These are phyloP conservation scores for Oreochromis aureus DNA, from an alignment of 2,113 vertebrate genomes.

Conservation along the genomic window DNA sequence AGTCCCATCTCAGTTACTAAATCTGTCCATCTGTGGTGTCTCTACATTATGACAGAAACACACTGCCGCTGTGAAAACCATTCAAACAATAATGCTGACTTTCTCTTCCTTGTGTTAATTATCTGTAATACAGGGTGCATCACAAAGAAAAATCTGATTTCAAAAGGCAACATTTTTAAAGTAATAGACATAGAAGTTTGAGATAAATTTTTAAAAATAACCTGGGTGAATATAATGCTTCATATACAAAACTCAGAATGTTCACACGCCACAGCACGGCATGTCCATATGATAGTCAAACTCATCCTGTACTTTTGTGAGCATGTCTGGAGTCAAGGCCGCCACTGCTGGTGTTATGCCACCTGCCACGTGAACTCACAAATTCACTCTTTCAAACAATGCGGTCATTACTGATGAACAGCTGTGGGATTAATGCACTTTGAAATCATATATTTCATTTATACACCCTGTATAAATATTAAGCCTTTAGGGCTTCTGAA, in stretches of 20 bases:
- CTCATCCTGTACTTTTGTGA: neutral
- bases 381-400: neutral
- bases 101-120: neutral
- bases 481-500: neutral
- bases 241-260: neutral
- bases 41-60: slow-evolving; percentile 20
- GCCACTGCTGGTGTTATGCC: neutral
- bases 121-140: neutral
- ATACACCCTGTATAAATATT: neutral
- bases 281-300: neutral
- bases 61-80: neutral
- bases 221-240: neutral
- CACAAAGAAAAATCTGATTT: neutral
- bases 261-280: neutral
- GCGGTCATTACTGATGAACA: neutral
- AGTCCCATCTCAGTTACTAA: slow-evolving; percentile 1
- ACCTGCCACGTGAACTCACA: neutral
- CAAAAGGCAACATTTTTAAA: neutral
- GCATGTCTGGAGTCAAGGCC: neutral
- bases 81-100: neutral
- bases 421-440: neutral
- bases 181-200: neutral
- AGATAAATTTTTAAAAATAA: neutral
- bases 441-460: neutral
- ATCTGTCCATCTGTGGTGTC: slow-evolving; percentile 27